Percentiles rank a stretch among this genome's conserved stretches.
Evolutionary conservation across 2,113 vertebrate genomes (phyloP).

Genomic region (Heliornis fulica): DNA sequence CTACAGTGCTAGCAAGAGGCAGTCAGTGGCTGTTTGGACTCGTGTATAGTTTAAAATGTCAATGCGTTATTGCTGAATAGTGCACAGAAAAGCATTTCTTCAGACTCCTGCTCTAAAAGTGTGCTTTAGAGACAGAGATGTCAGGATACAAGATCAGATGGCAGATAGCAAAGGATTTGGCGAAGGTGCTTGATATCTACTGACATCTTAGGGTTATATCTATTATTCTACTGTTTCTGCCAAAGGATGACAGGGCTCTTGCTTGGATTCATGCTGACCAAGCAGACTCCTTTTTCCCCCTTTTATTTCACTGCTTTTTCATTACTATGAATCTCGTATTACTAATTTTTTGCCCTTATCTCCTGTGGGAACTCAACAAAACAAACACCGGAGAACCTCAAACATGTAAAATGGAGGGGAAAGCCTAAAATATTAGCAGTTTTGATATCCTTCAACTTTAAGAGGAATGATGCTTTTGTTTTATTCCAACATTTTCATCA

Average conservation of each 20-base stretch:
- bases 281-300: not conserved
- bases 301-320: not conserved
- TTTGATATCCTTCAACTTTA: not conserved
- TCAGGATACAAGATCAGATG: not conserved
- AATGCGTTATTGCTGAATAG: not conserved
- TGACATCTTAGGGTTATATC: not conserved
- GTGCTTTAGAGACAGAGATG: not conserved
- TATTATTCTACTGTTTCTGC: not conserved
- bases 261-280: not conserved
- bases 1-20: not conserved
- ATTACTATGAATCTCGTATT: too few relatives aligned
- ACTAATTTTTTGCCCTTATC: not conserved
- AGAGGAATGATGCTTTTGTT: not conserved
- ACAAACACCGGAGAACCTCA: not conserved
- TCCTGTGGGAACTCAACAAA: not conserved
- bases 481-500: not conserved
- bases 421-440: not conserved
- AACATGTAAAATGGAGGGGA: not conserved
- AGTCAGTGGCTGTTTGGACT: not conserved
- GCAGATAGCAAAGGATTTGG: not conserved
- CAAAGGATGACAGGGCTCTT: not conserved
- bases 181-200: not conserved
- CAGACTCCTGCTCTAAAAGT: not conserved
- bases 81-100: not conserved
- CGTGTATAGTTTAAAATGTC: not conserved